phyloP scores from a whole-genome alignment of 2,797 vertebrate genomes.

The Eurystomus glaucurus region DNA sequence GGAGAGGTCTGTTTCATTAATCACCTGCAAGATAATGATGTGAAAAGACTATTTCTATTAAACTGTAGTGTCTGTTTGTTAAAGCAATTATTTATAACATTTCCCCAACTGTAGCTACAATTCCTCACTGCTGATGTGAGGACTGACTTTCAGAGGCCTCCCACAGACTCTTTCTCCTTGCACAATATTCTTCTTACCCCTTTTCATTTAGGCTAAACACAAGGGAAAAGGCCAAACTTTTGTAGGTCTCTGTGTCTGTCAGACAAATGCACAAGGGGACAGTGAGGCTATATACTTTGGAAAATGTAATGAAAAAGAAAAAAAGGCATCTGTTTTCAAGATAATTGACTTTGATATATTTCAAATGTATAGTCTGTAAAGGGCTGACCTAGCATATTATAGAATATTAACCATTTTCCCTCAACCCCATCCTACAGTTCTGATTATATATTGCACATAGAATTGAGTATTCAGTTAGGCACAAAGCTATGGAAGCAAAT shows the following conservation, averaged over 20 bases:
- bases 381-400: slow-evolving; percentile 16
- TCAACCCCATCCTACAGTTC: not conserved
- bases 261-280: not conserved
- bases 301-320: not conserved
- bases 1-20: slow-evolving; percentile 11
- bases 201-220: not conserved
- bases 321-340: not conserved
- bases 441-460: slow-evolving; percentile 36
- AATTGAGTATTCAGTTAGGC: slow-evolving; percentile 73
- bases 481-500: slow-evolving; percentile 51
- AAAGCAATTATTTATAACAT: slow-evolving; percentile 16
- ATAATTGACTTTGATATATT: slow-evolving; percentile 36
- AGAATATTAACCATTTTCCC: slow-evolving; percentile 15
- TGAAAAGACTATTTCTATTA: not conserved
- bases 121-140: not conserved
- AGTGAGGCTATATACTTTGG: not conserved
- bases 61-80: not conserved
- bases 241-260: not conserved
- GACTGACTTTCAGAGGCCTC: not conserved
- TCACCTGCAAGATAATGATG: not conserved
- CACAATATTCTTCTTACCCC: not conserved
- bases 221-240: not conserved
- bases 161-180: not conserved
- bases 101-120: not conserved
- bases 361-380: slow-evolving; percentile 29